Evolutionary conservation across 2,113 vertebrate species (phyloP), one percentile per base, ranked within the genome.

Genomic region (Lepidothrix coronata): DNA sequence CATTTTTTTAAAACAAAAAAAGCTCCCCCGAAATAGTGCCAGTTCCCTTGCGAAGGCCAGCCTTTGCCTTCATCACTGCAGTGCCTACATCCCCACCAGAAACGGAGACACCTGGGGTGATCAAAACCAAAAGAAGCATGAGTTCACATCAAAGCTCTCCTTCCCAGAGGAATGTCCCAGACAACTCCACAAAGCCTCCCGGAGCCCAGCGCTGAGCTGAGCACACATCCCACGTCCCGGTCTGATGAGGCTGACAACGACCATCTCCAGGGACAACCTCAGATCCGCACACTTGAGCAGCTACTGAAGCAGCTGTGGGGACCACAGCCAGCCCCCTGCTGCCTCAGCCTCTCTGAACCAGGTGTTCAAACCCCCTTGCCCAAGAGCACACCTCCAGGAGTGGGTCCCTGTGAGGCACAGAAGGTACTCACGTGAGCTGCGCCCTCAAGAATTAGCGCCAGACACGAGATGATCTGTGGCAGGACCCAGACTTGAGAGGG

Each of bases 241-340:
- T 39, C 21, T 0, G 0, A 66, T 1, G 3, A 73, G n/a, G 43
- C 37, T n/a, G 65, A 22, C 12, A 3, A 2, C 3, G 0, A 72
- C 17, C 61, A 78, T 51, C 59, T 58, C 35, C 70, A 46, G 70
- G 66, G 8, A 67, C 80, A 57, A 52, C 30, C 65, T 94, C 71
- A 55, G 59, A 49, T 57, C 27, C 30, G 12, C 27, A 48, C 33
- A 2, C 9, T 28, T 31, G 35, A 80, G 65, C 30, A 44, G 33
- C 6, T 46, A 63, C 76, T 84, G 91, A 80, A 48, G 52, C 49
- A 75, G 48, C 48, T 67, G 33, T 3, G 31, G 65, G 61, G 27
- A 81, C 39, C 65, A 31, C 49, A 33, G 86, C 65, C 55, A 16
- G 63, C 20, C 24, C 27, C 19, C 65, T 14, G 33, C 44, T 77